Evolutionary conservation across 2,797 vertebrate species (phyloP).

Genomic region (Momotus momota): DNA sequence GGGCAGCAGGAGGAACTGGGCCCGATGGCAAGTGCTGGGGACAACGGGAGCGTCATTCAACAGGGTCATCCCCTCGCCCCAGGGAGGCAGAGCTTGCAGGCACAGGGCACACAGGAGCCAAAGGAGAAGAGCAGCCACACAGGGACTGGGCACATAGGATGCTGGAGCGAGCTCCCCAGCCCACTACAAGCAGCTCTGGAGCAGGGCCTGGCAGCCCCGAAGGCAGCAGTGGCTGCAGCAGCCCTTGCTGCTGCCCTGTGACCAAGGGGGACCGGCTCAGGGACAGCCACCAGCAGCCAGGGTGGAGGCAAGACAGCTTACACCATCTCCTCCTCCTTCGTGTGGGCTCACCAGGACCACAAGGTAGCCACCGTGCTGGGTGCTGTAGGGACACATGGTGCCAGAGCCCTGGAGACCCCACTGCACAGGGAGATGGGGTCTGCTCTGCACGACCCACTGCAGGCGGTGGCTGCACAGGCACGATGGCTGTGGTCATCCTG

Average conservation of each 20-base stretch:
- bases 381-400: rapidly evolving
- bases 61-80: background rate
- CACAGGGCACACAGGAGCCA: rapidly evolving
- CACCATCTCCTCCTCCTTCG: rapidly evolving
- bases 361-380: no score
- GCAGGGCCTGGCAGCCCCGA: background rate
- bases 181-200: background rate
- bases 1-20: background rate
- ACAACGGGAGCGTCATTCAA: rapidly evolving
- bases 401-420: background rate
- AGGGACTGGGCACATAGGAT: rapidly evolving
- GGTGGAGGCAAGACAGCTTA: rapidly evolving
- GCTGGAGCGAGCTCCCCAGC: background rate
- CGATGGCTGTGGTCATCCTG: rapidly evolving
- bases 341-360: background rate
- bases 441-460: rapidly evolving
- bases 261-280: rapidly evolving
- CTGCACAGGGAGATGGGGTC: rapidly evolving
- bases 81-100: background rate
- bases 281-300: background rate
- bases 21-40: background rate
- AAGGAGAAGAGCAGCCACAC: background rate
- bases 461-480: background rate
- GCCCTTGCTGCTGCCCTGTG: background rate
- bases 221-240: background rate